phyloP scores from a whole-genome alignment of 2,113 vertebrate genomes.

The Pogona vitticeps region DNA sequence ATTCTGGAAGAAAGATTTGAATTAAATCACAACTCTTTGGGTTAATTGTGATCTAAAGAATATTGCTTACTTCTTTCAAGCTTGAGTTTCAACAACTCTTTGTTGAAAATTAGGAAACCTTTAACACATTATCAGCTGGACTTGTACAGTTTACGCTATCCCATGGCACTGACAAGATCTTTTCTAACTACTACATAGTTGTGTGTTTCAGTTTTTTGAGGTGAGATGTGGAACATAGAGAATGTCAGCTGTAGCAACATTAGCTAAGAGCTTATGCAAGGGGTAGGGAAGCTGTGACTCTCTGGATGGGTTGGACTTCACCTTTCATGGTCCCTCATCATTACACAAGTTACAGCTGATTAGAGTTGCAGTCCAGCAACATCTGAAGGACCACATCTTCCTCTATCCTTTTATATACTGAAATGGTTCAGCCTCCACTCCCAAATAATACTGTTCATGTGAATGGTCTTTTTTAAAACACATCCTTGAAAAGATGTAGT shows the following conservation, averaged over 20 bases:
- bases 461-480: not conserved
- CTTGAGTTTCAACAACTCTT: not conserved
- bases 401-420: not conserved
- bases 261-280: not conserved
- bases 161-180: not conserved
- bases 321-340: not conserved
- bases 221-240: not conserved
- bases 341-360: not conserved
- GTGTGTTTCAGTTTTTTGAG: not conserved
- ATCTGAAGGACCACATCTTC: not conserved
- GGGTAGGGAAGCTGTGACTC: not conserved
- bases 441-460: not conserved
- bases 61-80: not conserved
- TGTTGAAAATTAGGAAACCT: not conserved
- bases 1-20: too few species aligned
- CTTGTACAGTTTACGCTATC: not conserved
- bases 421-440: not conserved
- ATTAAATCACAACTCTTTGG: too few species aligned
- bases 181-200: not conserved
- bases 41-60: not conserved
- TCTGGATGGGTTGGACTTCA: not conserved
- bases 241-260: not conserved
- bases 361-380: not conserved
- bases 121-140: not conserved
- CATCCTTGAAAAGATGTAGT: not conserved